Evolutionary conservation across 2,797 vertebrate species (phyloP), one percentile per base, ranked within the genome.

Genomic region (Lutjanus campechanus): DNA sequence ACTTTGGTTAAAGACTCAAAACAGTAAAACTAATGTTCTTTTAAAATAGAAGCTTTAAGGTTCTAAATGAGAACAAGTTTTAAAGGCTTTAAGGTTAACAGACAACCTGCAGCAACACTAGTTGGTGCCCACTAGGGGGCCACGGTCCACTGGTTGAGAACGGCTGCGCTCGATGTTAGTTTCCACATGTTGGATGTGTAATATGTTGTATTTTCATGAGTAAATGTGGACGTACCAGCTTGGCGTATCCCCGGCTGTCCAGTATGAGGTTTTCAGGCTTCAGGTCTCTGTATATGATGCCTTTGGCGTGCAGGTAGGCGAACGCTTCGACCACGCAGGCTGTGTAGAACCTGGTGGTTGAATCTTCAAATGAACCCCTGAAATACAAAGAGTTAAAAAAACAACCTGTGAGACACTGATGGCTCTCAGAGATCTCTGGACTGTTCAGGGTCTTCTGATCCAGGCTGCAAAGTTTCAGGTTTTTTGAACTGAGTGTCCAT

Each of bases 261-360:
- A 99, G 95, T 64, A 99, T 98, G 84, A 99, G 96, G 95, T 99
- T 99, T 89, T 99, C 98, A 54, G 98, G 98, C 76, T 99, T 99
- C 93, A 99, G 97, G 96, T 99, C 98, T 93, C 98, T 92, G 89
- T 99, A 99, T 77, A 99, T 98, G 92, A 99, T 98, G 81, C 98
- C 98, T 95, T 98, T 99, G 94, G 97, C 96, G 95, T 99, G 98
- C 93, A 99, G 95, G 94, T 99, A 99, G 89, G 98, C 96, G 51
- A 99, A 98, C 12, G 98, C 98, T 93, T 99, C 97, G 0, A 99
- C 97, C 81, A 99, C 98, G 0, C 98, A 99, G 0, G 96, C 97
- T 0, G 98, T 99, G 90, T 99, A 99, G 93, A 99, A 99, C 81
- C 98, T 95, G 56, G 98, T 98, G 0, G 97, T 99, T 0, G 97